Conservation (phyloP, 1,140 invertebrate species). For the Sipha flava region DNA sequence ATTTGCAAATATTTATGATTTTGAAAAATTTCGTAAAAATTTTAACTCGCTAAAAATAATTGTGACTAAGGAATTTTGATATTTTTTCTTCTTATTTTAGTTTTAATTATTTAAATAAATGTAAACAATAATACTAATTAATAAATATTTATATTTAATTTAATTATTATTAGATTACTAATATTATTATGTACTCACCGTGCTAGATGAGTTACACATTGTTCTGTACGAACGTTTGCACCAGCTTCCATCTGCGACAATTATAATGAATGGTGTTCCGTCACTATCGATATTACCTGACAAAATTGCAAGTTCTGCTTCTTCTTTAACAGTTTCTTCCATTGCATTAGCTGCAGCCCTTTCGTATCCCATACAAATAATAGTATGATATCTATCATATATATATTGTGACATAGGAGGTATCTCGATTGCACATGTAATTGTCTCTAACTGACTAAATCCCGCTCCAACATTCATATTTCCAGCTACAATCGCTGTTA, state of each 20-base stretch:
- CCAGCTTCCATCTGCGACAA: conserved; percentile 41
- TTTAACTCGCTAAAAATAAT: too few relatives aligned
- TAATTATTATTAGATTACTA: too few relatives aligned
- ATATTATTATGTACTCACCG: too few relatives aligned
- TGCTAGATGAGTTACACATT: conserved; percentile 38
- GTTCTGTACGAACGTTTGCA: conserved; percentile 40
- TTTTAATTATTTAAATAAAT: too few relatives aligned
- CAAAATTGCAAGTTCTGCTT: conserved; percentile 34
- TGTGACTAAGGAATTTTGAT: too few relatives aligned
- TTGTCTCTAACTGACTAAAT: background rate
- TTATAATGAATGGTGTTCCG: conserved; percentile 38
- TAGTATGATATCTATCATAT: background rate
- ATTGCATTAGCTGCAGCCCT: background rate
- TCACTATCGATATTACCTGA: conserved; percentile 32
- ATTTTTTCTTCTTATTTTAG: too few relatives aligned
- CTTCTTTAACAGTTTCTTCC: conserved; percentile 35
- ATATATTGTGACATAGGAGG: background rate
- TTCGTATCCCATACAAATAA: background rate
- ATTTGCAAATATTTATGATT: too few relatives aligned
- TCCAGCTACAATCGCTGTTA: background rate
- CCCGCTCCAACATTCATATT: background rate
- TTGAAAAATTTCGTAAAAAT: too few relatives aligned
- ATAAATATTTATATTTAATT: too few relatives aligned
- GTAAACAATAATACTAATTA: too few relatives aligned
- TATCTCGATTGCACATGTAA: background rate